These are phyloP conservation scores for Bufo gargarizans DNA, from an alignment of 2,113 vertebrate species.

Conservation along the genomic window DNA sequence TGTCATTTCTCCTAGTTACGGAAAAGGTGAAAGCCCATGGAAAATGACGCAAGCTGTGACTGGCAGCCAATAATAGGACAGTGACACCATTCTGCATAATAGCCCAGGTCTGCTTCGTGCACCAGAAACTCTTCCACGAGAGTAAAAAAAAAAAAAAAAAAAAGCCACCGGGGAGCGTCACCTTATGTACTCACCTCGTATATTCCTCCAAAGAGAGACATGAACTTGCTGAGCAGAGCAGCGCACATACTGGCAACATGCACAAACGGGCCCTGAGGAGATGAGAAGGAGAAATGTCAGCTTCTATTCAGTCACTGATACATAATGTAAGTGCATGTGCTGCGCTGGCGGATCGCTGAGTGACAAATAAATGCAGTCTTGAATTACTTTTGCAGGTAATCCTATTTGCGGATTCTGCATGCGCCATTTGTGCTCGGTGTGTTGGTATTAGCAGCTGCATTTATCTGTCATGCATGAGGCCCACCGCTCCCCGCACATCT, in stretches of 20 bases:
- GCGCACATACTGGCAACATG: conserved; percentile 96
- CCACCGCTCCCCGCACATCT: background rate
- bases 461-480: background rate
- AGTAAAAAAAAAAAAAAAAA: background rate
- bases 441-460: background rate
- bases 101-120: background rate
- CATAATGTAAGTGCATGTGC: conserved; percentile 13
- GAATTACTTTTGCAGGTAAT: conserved; percentile 15
- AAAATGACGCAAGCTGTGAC: too few species aligned
- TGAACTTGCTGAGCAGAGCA: conserved; percentile 92
- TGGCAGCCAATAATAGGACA: too few species aligned
- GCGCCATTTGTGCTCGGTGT: background rate
- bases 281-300: conserved; percentile 36
- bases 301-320: conserved; percentile 18
- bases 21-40: too few species aligned
- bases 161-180: background rate
- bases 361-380: conserved; percentile 22
- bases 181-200: conserved; percentile 82
- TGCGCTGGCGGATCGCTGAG: conserved; percentile 13
- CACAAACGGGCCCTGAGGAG: conserved; percentile 89
- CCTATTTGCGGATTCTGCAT: conserved; percentile 1
- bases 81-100: background rate
- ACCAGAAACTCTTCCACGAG: background rate
- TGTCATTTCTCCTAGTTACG: too few species aligned
- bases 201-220: conserved; percentile 95